Evolutionary conservation across 2,113 vertebrate species (phyloP).

Genomic region (Orthochromis indermauri): DNA sequence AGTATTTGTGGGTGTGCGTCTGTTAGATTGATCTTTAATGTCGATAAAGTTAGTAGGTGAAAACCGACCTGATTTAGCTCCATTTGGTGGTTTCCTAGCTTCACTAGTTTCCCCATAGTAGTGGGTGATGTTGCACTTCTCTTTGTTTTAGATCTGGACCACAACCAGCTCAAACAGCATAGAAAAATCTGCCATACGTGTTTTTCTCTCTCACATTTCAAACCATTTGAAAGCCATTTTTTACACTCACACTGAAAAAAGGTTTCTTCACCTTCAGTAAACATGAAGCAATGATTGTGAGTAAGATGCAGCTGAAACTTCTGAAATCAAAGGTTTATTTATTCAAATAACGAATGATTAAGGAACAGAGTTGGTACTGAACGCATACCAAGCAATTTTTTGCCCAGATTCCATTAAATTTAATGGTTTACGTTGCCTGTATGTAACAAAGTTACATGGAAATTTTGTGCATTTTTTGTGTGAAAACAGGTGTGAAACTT

Average conservation of each 20-base stretch:
- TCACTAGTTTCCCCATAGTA: neutral
- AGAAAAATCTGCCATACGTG: neutral
- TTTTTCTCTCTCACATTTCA: neutral
- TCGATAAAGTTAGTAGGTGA: neutral
- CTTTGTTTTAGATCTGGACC: neutral
- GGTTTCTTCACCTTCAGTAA: neutral
- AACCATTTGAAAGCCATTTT: neutral
- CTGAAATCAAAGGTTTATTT: neutral
- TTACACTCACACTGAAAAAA: neutral
- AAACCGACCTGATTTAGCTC: neutral
- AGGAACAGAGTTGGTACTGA: neutral
- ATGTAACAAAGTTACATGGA: neutral
- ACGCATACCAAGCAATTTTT: neutral
- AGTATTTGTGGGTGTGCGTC: neutral
- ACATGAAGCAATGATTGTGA: neutral
- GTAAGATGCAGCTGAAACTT: neutral
- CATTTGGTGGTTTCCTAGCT: neutral
- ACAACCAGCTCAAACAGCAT: neutral
- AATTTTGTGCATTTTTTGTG: neutral
- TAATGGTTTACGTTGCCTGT: neutral
- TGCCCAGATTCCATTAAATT: neutral
- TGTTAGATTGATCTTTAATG: neutral
- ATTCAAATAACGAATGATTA: neutral
- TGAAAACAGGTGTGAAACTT: constrained; percentile 8
- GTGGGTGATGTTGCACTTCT: neutral